phyloP scores from a whole-genome alignment of 2,888 invertebrate genomes.

The Idaea aversata region DNA sequence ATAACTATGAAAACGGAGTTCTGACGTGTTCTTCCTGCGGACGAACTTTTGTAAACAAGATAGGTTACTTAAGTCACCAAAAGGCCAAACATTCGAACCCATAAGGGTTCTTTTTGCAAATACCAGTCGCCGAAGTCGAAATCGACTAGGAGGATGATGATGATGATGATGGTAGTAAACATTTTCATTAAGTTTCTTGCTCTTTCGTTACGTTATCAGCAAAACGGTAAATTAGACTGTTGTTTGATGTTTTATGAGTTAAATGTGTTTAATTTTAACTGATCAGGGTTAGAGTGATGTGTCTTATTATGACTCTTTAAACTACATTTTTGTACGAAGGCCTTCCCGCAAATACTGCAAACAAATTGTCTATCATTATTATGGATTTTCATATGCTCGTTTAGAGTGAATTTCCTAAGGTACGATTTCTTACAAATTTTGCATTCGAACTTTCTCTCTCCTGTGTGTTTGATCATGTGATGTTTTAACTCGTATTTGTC shows the following conservation, averaged over 20 bases:
- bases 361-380: conserved; percentile 64
- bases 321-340: conserved; percentile 67
- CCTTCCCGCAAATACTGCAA: conserved; percentile 58
- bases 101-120: no score
- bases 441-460: conserved; percentile 74
- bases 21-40: no score
- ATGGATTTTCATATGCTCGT: conserved; percentile 69
- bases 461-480: conserved; percentile 76
- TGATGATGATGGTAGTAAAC: no score
- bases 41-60: no score
- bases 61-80: no score
- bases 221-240: not conserved
- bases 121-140: no score
- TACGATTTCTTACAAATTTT: conserved; percentile 74
- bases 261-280: conserved; percentile 25
- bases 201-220: no score
- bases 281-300: conserved; percentile 49
- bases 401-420: conserved; percentile 66
- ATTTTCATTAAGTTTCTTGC: no score
- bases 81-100: no score
- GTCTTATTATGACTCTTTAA: conserved; percentile 64
- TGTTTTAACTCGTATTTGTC: conserved; percentile 76
- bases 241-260: not conserved
- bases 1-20: no score
- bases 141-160: no score